Base-by-base conservation (phyloP, 1,140 invertebrate species). In the Euwallacea fornicatus region DNA sequence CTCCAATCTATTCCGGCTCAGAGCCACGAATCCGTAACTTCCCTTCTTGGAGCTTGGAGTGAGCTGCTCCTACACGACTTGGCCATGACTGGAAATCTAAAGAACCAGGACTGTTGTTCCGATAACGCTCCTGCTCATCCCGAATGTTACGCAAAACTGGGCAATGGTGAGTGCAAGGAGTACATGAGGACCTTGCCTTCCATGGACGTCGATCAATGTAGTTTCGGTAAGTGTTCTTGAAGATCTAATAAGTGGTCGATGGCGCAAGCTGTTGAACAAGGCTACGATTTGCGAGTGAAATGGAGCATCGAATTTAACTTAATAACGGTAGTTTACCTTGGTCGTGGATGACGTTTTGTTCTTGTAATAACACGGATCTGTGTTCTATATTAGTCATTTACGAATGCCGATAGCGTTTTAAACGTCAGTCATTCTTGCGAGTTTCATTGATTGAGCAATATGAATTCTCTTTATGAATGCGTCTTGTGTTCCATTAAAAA, bases 31-130 rank as follows among this genome's bases (percentile, higher is more conserved):
- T 90, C 88, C 59, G 86, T 93, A 15, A 95, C 91, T 13, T 90
- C 91, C 70, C 83, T 96, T 68, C 82, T 93, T 11, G 91, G 92
- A 0, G 87, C 91, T 9, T 95, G 93, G 91, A 90, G 91, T 16
- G 90, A 95, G 77, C 82, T 95, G 54, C 74, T 95, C 7, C 86
- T 91, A 59, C 88, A 92, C 63, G 94, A 96, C 78, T 84, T 95
- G 13, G 87, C 89, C 0, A 85, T 87, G 41, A 91, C 91, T 0
- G 83, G 75, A 80, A 90, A 83, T 82, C 84, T 78, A 62, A 74
- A 46, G 66, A 79, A 47, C 70, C 73, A 63, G 61, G 77, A 79
- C 42, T 81, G 80, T 59, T 81, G 80, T 56, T 76, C 79, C 6
- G 64, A 79, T 62, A 11, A 72, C 71, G 71, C 76, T 73, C 66